Percentiles rank a stretch among this genome's conserved stretches.
phyloP scores from a whole-genome alignment of 2,888 invertebrate genomes.

The Drosophila eohydei region DNA sequence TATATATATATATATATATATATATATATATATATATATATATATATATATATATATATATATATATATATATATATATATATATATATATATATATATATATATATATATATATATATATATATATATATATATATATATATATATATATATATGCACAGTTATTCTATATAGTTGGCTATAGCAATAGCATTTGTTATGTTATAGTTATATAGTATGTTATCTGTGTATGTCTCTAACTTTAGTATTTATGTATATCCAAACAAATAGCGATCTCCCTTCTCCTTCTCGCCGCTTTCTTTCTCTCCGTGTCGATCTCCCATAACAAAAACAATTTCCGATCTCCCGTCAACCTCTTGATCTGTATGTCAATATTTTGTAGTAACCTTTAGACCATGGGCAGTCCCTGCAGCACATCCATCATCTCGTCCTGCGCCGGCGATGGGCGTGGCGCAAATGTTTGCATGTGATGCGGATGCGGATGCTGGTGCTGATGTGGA shows the following conservation, averaged over 20 bases:
- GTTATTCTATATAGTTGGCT: slow-evolving; percentile 43
- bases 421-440: slow-evolving; percentile 87
- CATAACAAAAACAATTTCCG: slow-evolving; percentile 53
- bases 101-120: slow-evolving; percentile 21
- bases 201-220: slow-evolving; percentile 32
- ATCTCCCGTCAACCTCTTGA: not conserved
- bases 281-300: slow-evolving; percentile 1
- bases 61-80: slow-evolving; percentile 16
- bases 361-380: slow-evolving; percentile 8
- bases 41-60: slow-evolving; percentile 15
- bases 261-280: slow-evolving; percentile 54
- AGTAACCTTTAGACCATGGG: slow-evolving; percentile 85
- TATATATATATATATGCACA: slow-evolving; percentile 21
- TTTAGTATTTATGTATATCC: slow-evolving; percentile 57
- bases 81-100: slow-evolving; percentile 18
- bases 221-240: slow-evolving; percentile 50
- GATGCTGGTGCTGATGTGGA: slow-evolving; percentile 71
- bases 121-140: slow-evolving; percentile 9
- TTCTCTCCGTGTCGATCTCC: slow-evolving; percentile 2
- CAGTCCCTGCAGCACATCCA: slow-evolving; percentile 89
- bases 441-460: slow-evolving; percentile 85
- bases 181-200: slow-evolving; percentile 44
- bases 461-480: slow-evolving; percentile 81
- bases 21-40: slow-evolving; percentile 20
- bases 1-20: slow-evolving; percentile 19